Percentiles rank a stretch among this genome's conserved stretches.
These are phyloP conservation scores for Amphipoea lucens DNA, from an alignment of 2,888 invertebrate genomes.

Conservation along the genomic window DNA sequence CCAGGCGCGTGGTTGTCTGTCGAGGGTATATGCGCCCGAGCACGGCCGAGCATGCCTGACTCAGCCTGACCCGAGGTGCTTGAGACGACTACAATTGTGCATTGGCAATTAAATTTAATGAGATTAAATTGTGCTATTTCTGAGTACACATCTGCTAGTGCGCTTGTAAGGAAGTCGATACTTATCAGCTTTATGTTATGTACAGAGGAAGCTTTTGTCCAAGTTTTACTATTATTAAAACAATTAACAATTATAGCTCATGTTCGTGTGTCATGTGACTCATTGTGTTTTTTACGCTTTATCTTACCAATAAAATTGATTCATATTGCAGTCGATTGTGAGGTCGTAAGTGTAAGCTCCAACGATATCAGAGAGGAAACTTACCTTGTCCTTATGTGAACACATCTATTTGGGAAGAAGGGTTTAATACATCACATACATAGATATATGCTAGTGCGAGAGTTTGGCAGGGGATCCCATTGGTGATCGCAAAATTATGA, in stretches of 20 bases:
- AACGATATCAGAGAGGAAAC: conserved; percentile 16
- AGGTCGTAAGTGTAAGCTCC: conserved; percentile 42
- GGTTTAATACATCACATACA: conserved; percentile 1
- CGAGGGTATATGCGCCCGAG: conserved; percentile 53
- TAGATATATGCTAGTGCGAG: background rate
- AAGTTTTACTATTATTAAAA: conserved; percentile 52
- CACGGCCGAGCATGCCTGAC: conserved; percentile 71
- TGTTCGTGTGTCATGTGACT: conserved; percentile 36
- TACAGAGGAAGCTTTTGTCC: conserved; percentile 73
- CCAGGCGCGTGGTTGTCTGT: conserved; percentile 67
- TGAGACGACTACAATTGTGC: conserved; percentile 83
- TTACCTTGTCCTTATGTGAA: conserved; percentile 12
- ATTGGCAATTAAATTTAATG: conserved; percentile 87
- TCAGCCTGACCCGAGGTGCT: conserved; percentile 83
- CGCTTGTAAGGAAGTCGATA: conserved; percentile 72
- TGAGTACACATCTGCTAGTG: conserved; percentile 78
- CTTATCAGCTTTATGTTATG: conserved; percentile 75
- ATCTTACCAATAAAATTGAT: conserved; percentile 56
- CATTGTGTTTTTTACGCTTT: conserved; percentile 51
- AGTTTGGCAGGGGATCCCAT: conserved; percentile 26
- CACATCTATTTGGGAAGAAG: background rate
- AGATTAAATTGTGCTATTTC: conserved; percentile 87
- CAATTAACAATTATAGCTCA: conserved; percentile 46
- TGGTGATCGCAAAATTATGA: conserved; percentile 40
- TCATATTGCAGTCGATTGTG: conserved; percentile 51